Evolutionary conservation across 2,888 invertebrate species (phyloP).

Genomic region (Agapostemon virescens): DNA sequence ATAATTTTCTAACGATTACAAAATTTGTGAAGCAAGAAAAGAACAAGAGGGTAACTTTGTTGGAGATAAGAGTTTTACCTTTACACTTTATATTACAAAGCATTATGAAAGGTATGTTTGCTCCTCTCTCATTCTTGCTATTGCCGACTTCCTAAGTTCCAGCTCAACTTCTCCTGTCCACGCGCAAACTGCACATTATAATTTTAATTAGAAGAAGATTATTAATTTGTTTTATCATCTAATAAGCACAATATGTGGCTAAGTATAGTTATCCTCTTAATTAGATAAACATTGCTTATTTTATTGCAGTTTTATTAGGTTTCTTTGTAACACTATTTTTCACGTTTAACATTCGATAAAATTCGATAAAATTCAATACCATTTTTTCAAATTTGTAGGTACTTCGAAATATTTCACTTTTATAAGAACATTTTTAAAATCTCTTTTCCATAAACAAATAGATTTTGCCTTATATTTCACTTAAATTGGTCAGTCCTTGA

Average conservation of each 20-base stretch:
- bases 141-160: neutral
- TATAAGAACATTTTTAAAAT: neutral
- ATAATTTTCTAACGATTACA: slow-evolving; percentile 2
- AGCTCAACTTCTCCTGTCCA: slow-evolving; percentile 33
- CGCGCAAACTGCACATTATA: slow-evolving; percentile 45
- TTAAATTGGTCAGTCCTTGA: slow-evolving; percentile 61
- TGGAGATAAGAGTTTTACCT: slow-evolving; percentile 3
- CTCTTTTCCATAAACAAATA: neutral
- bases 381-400: neutral
- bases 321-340: neutral
- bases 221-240: slow-evolving; percentile 33
- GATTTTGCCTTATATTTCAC: neutral
- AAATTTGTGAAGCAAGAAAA: neutral
- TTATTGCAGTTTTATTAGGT: neutral
- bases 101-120: neutral
- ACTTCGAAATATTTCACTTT: neutral
- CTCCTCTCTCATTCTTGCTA: neutral
- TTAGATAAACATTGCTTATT: slow-evolving; percentile 16
- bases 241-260: slow-evolving; percentile 44
- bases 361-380: neutral
- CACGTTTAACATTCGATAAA: neutral
- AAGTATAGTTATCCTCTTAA: slow-evolving; percentile 46
- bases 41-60: slow-evolving; percentile 23
- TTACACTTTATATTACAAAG: slow-evolving; percentile 1
- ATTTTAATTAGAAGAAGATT: slow-evolving; percentile 18